Conservation (phyloP, 2,888 invertebrate genomes). For the Andrena flavipes region DNA sequence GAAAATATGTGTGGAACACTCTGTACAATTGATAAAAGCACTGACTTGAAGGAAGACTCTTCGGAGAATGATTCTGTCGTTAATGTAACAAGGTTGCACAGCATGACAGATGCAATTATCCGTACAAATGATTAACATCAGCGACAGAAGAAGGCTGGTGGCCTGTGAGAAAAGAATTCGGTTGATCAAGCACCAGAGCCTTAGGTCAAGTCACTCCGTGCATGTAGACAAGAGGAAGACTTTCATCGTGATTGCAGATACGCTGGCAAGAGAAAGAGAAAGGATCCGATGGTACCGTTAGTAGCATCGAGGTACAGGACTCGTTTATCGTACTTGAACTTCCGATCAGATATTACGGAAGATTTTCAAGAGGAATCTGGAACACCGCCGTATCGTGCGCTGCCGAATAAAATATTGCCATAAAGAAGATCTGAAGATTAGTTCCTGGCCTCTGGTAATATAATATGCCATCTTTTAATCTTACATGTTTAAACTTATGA, state of each 20-base stretch:
- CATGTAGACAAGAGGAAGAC: slow-evolving; percentile 50
- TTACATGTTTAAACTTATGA: too few relatives aligned
- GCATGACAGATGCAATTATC: slow-evolving; percentile 4
- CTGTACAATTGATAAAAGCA: too few relatives aligned
- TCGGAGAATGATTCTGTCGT: not conserved
- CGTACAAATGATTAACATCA: slow-evolving; percentile 21
- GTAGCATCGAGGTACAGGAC: slow-evolving; percentile 32
- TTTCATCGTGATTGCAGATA: slow-evolving; percentile 59
- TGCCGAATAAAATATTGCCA: not conserved
- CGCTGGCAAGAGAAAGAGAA: slow-evolving; percentile 54
- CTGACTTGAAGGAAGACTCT: not conserved
- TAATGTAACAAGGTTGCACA: not conserved
- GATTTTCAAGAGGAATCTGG: slow-evolving; percentile 3
- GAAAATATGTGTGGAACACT: too few relatives aligned
- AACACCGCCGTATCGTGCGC: not conserved
- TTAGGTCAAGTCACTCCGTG: slow-evolving; percentile 37
- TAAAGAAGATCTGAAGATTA: not conserved
- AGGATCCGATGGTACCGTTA: slow-evolving; percentile 59
- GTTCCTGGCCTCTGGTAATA: not conserved
- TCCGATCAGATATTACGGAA: slow-evolving; percentile 39
- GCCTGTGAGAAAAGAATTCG: slow-evolving; percentile 31
- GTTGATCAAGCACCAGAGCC: slow-evolving; percentile 40
- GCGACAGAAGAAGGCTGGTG: not conserved
- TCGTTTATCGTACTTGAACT: slow-evolving; percentile 50
- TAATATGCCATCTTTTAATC: too few relatives aligned